phyloP scores from a whole-genome alignment of 2,797 vertebrate species.

The Rhadinocentrus ornatus region DNA sequence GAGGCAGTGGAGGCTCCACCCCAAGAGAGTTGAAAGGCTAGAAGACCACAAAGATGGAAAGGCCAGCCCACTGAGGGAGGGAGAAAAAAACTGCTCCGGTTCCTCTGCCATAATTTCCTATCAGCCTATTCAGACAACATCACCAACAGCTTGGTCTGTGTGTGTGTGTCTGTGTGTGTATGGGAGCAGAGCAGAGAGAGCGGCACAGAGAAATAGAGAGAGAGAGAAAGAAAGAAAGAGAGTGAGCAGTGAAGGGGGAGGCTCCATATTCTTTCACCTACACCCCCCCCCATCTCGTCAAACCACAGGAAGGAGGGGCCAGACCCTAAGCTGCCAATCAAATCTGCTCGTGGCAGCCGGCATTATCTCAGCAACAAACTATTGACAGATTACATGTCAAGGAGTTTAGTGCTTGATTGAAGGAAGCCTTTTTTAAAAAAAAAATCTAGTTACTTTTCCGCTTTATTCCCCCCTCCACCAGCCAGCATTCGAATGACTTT shows the following conservation, averaged over 20 bases:
- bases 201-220: conserved; percentile 44
- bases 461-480: conserved; percentile 73
- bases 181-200: conserved; percentile 73
- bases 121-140: conserved; percentile 88
- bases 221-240: conserved; percentile 63
- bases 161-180: conserved; percentile 71
- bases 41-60: conserved; percentile 85
- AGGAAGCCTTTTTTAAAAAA: conserved; percentile 83
- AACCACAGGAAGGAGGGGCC: conserved; percentile 87
- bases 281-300: conserved; percentile 69
- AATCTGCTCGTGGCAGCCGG: conserved; percentile 89
- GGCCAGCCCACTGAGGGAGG: conserved; percentile 87
- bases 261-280: conserved; percentile 86
- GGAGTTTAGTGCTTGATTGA: conserved; percentile 91
- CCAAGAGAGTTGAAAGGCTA: conserved; percentile 86
- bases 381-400: conserved; percentile 92
- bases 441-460: conserved; percentile 80
- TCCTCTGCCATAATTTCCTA: conserved; percentile 89
- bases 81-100: conserved; percentile 84
- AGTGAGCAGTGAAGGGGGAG: conserved; percentile 81
- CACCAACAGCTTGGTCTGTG: conserved; percentile 84
- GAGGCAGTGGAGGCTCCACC: conserved; percentile 81
- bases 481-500: conserved; percentile 85
- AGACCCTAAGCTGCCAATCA: conserved; percentile 89
- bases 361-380: conserved; percentile 91